phyloP scores from a whole-genome alignment of 2,888 invertebrate species.

The Caenorhabditis panamensis region DNA sequence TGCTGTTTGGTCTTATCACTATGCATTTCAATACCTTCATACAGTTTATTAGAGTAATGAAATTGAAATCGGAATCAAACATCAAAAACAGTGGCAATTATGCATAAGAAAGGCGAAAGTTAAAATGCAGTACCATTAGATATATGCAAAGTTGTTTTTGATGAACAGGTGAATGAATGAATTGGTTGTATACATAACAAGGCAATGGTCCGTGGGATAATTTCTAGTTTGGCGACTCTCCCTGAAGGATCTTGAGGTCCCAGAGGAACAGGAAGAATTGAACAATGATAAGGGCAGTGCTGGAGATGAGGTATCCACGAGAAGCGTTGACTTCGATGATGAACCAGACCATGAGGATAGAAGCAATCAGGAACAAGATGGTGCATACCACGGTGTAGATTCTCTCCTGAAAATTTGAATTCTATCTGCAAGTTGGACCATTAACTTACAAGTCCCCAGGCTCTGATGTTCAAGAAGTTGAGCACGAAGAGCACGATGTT shows the following conservation, averaged over 20 bases:
- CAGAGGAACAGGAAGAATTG: conserved; percentile 78
- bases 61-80: neutral
- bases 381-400: conserved; percentile 69
- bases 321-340: conserved; percentile 68
- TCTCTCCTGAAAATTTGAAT: conserved; percentile 63
- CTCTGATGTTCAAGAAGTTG: conserved; percentile 77
- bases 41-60: conserved; percentile 22
- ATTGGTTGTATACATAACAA: neutral
- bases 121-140: conserved; percentile 40
- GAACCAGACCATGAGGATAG: conserved; percentile 72
- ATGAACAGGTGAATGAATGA: neutral
- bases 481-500: conserved; percentile 75
- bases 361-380: conserved; percentile 72
- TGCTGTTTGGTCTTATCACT: conserved; percentile 24
- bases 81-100: conserved; percentile 30
- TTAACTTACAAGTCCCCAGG: conserved; percentile 71
- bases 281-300: conserved; percentile 70
- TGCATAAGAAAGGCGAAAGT: conserved; percentile 1
- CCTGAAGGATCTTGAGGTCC: conserved; percentile 79
- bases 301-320: conserved; percentile 69
- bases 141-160: conserved; percentile 11
- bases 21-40: neutral
- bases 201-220: neutral
- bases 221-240: conserved; percentile 77
- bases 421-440: neutral